Evolutionary conservation across 2,113 vertebrate genomes (phyloP), one percentile per base, ranked within the genome.

Genomic region (Ceratotherium simum): DNA sequence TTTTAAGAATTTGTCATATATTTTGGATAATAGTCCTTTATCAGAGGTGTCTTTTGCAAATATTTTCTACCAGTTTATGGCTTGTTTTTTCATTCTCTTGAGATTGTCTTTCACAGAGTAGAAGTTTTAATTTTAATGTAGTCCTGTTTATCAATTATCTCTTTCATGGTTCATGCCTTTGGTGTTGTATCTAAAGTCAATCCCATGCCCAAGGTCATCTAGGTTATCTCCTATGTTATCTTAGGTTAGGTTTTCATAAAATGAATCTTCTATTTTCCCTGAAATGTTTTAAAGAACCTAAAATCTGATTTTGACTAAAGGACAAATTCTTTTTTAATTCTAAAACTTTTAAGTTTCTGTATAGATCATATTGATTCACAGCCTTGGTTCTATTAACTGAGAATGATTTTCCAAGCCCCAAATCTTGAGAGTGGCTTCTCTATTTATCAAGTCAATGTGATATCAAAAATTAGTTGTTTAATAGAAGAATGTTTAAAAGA

Each of bases 391-490:
- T 85, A 25, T n/a, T 60, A 65, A 90, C 20, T 48, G 46, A 78
- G 36, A 10, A 48, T 58, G 58, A 58, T 29, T 92, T 60, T 90
- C 56, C 11, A 80, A 94, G 65, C 11, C 67, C 42, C 56, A 42
- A 56, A 79, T 84, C 81, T 92, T 58, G 12, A 92, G 27, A 92
- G 2, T 54, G 17, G 46, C 46, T 92, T 83, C 56, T 65, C 29
- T 93, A 36, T 84, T 96, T 46, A 83, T 92, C 84, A 64, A 76
- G 39, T 91, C 48, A 64, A 64, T 29, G 13, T 51, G 83, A 58
- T 73, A 93, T 91, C 92, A 96, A 91, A 95, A 56, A 92, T 70
- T 48, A 67, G 72, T n/a, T 83, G 16, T 67, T 96, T 90, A 39
- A 42, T 42, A 42, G 42, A 42, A 42, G 42, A 42, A 42, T 42